Evolutionary conservation across 2,113 vertebrate species (phyloP).

Genomic region (Paradisaea rubra): DNA sequence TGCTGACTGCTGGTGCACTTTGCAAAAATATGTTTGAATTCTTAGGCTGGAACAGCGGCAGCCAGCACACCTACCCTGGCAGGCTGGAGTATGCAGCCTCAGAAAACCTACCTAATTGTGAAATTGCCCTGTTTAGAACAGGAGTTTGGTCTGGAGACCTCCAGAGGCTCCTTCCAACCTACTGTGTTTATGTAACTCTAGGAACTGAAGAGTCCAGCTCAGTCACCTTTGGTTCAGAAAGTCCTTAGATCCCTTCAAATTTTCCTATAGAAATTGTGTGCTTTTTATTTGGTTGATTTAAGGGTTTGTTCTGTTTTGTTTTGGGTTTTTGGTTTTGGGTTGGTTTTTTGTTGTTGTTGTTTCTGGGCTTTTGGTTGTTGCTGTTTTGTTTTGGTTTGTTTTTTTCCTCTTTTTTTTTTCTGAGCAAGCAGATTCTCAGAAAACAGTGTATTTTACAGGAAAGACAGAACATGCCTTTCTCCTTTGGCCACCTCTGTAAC

Average conservation of each 20-base stretch:
- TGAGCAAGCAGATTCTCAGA: not conserved
- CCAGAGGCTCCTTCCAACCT: not conserved
- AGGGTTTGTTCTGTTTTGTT: fast-evolving
- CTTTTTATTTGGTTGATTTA: not conserved
- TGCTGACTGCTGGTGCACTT: not conserved
- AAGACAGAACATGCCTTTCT: not conserved
- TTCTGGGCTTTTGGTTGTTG: not conserved
- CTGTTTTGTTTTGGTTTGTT: fast-evolving
- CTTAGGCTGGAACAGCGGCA: not conserved
- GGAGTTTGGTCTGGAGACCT: not conserved
- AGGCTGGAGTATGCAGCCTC: not conserved
- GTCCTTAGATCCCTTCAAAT: not conserved
- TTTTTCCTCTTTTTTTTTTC: not conserved
- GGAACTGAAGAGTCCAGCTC: not conserved
- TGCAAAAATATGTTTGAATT: not conserved
- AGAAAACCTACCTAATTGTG: not conserved
- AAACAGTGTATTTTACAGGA: not conserved
- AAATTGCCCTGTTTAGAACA: not conserved
- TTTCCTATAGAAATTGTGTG: not conserved
- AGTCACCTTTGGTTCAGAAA: not conserved
- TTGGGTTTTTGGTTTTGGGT: not conserved
- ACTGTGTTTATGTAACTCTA: not conserved
- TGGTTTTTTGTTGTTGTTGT: not conserved
- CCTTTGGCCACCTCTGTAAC: not conserved
- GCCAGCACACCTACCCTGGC: not conserved